Percentiles rank a stretch among this genome's conserved stretches.
These are phyloP conservation scores for Siniperca scherzeri DNA, from an alignment of 2,797 vertebrate species.

Conservation along the genomic window DNA sequence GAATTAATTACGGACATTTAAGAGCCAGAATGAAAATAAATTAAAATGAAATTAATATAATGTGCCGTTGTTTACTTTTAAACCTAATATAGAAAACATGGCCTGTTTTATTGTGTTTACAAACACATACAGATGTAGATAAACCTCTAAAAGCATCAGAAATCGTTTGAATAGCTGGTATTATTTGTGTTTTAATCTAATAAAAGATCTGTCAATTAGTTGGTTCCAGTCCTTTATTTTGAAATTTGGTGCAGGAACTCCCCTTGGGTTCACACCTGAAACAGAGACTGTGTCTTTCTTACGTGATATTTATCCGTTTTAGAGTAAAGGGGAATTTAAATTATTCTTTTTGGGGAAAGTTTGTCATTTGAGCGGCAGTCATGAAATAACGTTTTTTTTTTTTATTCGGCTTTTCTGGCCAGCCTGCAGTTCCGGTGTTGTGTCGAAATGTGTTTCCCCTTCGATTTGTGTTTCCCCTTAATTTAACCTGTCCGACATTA, in stretches of 20 bases:
- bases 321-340: too few species aligned
- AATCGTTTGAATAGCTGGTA: neutral
- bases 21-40: neutral
- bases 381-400: neutral
- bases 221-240: neutral
- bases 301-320: neutral
- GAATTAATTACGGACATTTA: neutral
- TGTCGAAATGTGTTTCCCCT: neutral
- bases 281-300: neutral
- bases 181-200: neutral
- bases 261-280: neutral
- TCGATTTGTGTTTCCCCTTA: neutral
- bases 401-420: neutral
- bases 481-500: neutral
- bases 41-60: neutral
- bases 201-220: too few species aligned
- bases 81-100: neutral
- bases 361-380: neutral
- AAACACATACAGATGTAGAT: neutral
- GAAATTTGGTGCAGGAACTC: neutral
- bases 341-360: fast-evolving
- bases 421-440: neutral
- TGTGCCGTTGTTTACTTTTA: neutral
- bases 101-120: neutral
- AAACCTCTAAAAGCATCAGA: neutral